Conservation (phyloP, 2,797 vertebrate genomes). For the Neoniphon sammara region DNA sequence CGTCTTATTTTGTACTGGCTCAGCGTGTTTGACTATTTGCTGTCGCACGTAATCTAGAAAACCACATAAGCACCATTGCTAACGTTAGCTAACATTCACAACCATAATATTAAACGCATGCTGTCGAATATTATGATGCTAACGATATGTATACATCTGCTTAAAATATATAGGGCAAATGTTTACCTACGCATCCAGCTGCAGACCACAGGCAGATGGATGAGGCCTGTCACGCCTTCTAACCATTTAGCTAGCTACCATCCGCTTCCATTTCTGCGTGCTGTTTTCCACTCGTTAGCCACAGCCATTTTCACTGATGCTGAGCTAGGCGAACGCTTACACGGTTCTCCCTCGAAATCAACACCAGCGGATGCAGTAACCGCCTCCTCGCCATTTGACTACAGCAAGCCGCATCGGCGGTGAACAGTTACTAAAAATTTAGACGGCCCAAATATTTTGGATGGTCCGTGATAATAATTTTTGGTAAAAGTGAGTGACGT, state of each 20-base stretch:
- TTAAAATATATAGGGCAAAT: slow-evolving; percentile 56
- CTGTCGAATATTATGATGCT: slow-evolving; percentile 40
- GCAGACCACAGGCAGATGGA: slow-evolving; percentile 75
- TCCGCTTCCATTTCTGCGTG: slow-evolving; percentile 83
- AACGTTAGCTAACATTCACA: slow-evolving; percentile 65
- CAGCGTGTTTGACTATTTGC: slow-evolving; percentile 51
- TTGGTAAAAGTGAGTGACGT: slow-evolving; percentile 85
- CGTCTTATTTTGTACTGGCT: slow-evolving; percentile 53
- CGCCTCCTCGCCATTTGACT: slow-evolving; percentile 51
- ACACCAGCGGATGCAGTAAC: slow-evolving; percentile 47
- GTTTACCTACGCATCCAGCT: slow-evolving; percentile 82
- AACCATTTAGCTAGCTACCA: slow-evolving; percentile 74
- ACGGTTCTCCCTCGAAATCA: slow-evolving; percentile 55
- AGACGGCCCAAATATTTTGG: slow-evolving; percentile 75
- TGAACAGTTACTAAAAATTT: slow-evolving; percentile 55
- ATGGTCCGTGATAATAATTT: slow-evolving; percentile 80
- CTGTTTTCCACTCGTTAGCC: slow-evolving; percentile 84
- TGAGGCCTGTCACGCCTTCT: slow-evolving; percentile 85
- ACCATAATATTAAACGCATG: slow-evolving; percentile 33
- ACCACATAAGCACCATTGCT: slow-evolving; percentile 53
- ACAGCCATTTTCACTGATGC: slow-evolving; percentile 82
- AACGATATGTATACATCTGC: slow-evolving; percentile 46
- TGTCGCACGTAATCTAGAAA: slow-evolving; percentile 53
- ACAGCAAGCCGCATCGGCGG: slow-evolving; percentile 15
- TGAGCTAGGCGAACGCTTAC: slow-evolving; percentile 66